Evolutionary conservation across 1,140 invertebrate genomes (phyloP), one percentile per base, ranked within the genome.

Genomic region (Drosophila ohnishii): DNA sequence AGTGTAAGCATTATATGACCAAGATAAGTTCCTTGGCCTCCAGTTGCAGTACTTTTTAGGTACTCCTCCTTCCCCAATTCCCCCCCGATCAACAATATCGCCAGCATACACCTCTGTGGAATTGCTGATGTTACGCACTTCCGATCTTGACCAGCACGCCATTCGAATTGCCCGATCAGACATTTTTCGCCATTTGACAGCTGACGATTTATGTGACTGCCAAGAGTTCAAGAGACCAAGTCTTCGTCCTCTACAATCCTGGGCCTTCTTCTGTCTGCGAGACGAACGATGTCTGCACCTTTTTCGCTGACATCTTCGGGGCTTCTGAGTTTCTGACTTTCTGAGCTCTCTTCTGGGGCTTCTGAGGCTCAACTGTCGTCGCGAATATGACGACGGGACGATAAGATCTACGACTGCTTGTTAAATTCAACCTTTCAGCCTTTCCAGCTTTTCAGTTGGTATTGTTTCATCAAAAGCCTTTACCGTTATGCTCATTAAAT

Each of bases 401-500:
- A 88, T 88, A 88, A 88, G 84, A 88, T 88, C 84, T 74, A 78
- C 83, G 83, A 84, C 75, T 69, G 79, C 83, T 88, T 87, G 83
- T 87, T 87, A 88, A 74, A 64, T 76, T 67, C 78, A 72, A 55
- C 45, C 53, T 59, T 50, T 59, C 40, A 25, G 44, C 28, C 45
- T 47, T 55, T 75, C 53, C 71, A 37, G 48, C 57, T 44, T 22
- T 65, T 72, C 62, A 71, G 58, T 78, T 78, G 28, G 84, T 88
- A 84, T 88, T 88, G 80, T 88, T 88, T 88, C 85, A 88, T 88
- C 84, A 88, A 88, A 88, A 87, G 64, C 76, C 55, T 87, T 84
- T 74, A 90, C 87, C 87, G 86, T 90, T 90, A 90, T 90, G 82
- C 83, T 90, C 87, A 87, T 90, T 90, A 90, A 90, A 84, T 78